Evolutionary conservation across 2,888 invertebrate genomes (phyloP).

Genomic region (Epirrita christyi): DNA sequence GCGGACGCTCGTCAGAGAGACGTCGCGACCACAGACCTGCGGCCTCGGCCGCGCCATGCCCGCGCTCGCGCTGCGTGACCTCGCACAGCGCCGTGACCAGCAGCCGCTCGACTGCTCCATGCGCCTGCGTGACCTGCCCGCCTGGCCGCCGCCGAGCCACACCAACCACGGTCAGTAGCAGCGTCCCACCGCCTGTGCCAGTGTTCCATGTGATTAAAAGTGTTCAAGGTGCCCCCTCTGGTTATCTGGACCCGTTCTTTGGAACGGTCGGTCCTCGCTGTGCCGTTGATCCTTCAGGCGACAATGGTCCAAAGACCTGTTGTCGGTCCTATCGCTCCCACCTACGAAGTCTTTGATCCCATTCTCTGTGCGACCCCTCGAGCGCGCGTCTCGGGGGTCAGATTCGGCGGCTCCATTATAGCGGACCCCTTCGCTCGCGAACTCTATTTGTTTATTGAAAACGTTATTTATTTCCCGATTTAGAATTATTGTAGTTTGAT

Average conservation of each 20-base stretch:
- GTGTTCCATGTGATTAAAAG: too few species aligned
- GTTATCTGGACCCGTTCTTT: too few species aligned
- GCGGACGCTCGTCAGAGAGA: slow-evolving; percentile 69
- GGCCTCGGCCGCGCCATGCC: slow-evolving; percentile 86
- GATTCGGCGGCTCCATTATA: slow-evolving; percentile 47
- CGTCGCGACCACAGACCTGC: slow-evolving; percentile 83
- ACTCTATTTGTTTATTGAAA: slow-evolving; percentile 28
- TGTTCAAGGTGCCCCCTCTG: too few species aligned
- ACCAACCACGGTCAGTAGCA: slow-evolving; percentile 68
- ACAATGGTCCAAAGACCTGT: background rate
- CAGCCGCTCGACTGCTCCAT: slow-evolving; percentile 91
- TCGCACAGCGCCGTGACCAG: slow-evolving; percentile 73
- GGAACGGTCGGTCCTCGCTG: slow-evolving; percentile 16
- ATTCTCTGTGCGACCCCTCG: background rate
- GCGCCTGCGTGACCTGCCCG: slow-evolving; percentile 79
- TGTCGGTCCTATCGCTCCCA: background rate
- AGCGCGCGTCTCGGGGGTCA: background rate
- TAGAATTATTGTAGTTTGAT: slow-evolving; percentile 41
- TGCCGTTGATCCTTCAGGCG: slow-evolving; percentile 19
- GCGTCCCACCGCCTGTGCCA: slow-evolving; percentile 33
- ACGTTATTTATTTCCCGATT: slow-evolving; percentile 33
- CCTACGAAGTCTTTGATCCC: background rate
- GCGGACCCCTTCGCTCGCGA: slow-evolving; percentile 4
- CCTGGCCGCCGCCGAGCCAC: slow-evolving; percentile 73
- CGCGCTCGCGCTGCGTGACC: slow-evolving; percentile 86